Base-by-base conservation (phyloP, 2,113 vertebrate genomes). In the Rousettus leschenaultii region DNA sequence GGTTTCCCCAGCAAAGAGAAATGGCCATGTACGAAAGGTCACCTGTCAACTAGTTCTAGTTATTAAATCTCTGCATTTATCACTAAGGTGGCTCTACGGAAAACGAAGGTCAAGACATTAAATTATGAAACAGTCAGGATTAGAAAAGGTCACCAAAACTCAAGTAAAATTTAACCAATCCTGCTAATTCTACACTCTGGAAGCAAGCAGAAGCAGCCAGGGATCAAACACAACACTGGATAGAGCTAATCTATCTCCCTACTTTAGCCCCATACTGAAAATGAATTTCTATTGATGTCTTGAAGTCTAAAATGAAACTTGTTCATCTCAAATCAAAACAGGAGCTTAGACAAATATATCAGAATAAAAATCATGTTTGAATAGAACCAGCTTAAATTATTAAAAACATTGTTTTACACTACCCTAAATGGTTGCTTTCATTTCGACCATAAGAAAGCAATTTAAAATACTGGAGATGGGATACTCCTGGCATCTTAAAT, bases 21-120 rank as follows among this genome's bases (percentile, higher is more conserved):
- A 97, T 86, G 94, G 95, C 89, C 97, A 88, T 68, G 93, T 95
- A 98, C 71, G 88, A 99, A 99, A 99, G 98, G 98, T 99, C 98
- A 98, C 98, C 98, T 98, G 98, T 98, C 98, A 98, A 98, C 97
- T 94, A 98, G 96, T 98, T 97, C 98, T 97, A 98, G 98, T 98
- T 98, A 98, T 98, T 99, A 99, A 98, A 98, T 98, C 98, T 98
- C 98, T 94, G 95, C 97, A 98, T 98, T 98, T 98, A 98, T 98
- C 98, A 98, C 93, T 95, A 97, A 98, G 97, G 97, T 97, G 92
- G 93, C 97, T 98, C 95, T 96, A 97, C 75, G 92, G 97, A 98
- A 98, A 98, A 97, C 95, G 98, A 99, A 99, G 98, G 98, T 99
- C 98, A 98, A 96, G 97, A 96, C 97, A 97, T 98, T 98, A 99